Evolutionary conservation across 2,113 vertebrate species (phyloP).

Genomic region (Trogon surrucura): DNA sequence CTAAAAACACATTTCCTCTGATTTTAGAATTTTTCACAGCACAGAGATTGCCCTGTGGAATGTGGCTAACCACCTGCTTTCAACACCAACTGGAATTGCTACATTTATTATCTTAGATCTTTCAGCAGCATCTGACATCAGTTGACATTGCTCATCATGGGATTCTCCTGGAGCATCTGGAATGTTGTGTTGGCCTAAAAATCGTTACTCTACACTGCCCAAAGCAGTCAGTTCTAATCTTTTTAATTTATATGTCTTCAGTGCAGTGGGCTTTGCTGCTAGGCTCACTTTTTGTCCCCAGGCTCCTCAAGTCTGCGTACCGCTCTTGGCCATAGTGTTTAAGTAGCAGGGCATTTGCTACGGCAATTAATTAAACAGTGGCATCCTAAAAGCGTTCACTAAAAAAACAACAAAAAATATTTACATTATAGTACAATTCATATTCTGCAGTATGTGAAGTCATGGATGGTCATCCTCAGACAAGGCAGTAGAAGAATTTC

Average conservation of each 20-base stretch:
- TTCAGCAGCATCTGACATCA: slow-evolving; percentile 53
- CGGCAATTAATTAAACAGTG: slow-evolving; percentile 21
- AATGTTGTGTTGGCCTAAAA: slow-evolving; percentile 51
- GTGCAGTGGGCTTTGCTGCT: not conserved
- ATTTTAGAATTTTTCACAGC: slow-evolving; percentile 10
- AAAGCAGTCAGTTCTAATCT: slow-evolving; percentile 62
- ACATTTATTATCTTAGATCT: slow-evolving; percentile 37
- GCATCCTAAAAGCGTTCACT: not conserved
- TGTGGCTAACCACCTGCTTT: slow-evolving; percentile 37
- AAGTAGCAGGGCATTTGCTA: slow-evolving; percentile 27
- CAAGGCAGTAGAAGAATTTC: not conserved
- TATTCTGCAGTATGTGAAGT: not conserved
- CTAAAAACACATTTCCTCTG: not conserved
- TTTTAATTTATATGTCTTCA: slow-evolving; percentile 51
- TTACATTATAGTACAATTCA: not conserved
- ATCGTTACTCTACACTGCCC: slow-evolving; percentile 7
- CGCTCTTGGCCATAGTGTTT: slow-evolving; percentile 13
- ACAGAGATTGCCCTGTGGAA: not conserved
- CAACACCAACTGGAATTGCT: slow-evolving; percentile 1
- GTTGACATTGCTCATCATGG: slow-evolving; percentile 48
- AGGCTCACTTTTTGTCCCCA: not conserved
- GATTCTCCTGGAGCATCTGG: slow-evolving; percentile 62
- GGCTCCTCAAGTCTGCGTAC: not conserved
- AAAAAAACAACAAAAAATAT: not conserved
- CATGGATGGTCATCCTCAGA: not conserved